Evolutionary conservation across 2,888 invertebrate species (phyloP).

Genomic region (Amorpha juglandis): DNA sequence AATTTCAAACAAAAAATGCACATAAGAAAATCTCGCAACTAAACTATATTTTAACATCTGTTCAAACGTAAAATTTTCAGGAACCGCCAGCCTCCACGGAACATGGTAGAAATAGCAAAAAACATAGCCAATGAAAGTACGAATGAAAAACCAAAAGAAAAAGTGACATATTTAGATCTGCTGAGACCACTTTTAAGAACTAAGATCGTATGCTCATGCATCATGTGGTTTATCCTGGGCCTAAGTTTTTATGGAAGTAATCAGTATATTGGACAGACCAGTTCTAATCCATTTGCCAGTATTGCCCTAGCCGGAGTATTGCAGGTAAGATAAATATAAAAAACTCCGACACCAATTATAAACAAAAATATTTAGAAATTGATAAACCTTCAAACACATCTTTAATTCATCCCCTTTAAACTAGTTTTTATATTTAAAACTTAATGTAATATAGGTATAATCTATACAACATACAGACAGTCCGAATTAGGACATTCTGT

Average conservation of each 20-base stretch:
- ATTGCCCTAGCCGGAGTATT: slow-evolving; percentile 84
- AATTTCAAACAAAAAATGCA: too few species aligned
- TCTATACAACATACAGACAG: too few species aligned
- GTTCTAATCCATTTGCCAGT: slow-evolving; percentile 90
- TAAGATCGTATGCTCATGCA: slow-evolving; percentile 86
- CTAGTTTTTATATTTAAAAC: too few species aligned
- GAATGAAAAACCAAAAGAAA: slow-evolving; percentile 41
- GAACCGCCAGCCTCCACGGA: slow-evolving; percentile 69
- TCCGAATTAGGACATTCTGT: neutral
- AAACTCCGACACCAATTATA: too few species aligned
- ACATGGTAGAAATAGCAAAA: slow-evolving; percentile 55
- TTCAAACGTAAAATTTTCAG: slow-evolving; percentile 43
- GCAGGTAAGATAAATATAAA: slow-evolving; percentile 45
- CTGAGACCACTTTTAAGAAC: slow-evolving; percentile 83
- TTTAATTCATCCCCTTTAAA: too few species aligned
- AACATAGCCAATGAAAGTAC: slow-evolving; percentile 53
- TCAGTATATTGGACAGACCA: slow-evolving; percentile 89
- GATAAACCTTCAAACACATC: too few species aligned
- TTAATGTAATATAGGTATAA: too few species aligned
- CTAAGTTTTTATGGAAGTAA: slow-evolving; percentile 92
- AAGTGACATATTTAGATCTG: slow-evolving; percentile 84
- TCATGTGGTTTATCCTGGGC: slow-evolving; percentile 90
- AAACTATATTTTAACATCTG: neutral
- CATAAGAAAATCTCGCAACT: too few species aligned
- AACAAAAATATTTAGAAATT: too few species aligned